Conservation (phyloP, 2,888 invertebrate genomes). For the Epinotia brunnichana region DNA sequence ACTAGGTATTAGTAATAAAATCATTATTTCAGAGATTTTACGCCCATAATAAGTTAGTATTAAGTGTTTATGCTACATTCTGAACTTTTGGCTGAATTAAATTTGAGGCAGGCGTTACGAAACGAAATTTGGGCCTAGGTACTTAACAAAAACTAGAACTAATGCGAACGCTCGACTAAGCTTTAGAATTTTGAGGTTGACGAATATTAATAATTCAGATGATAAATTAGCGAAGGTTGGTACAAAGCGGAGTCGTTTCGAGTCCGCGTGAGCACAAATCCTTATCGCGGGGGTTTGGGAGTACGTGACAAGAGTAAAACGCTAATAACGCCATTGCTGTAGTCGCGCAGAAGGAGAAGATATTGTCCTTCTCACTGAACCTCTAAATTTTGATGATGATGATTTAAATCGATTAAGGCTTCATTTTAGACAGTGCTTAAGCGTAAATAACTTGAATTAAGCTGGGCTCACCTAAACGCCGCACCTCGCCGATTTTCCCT, state of each 20-base stretch:
- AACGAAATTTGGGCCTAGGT: not conserved
- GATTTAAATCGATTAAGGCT: too few relatives aligned
- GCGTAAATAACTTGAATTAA: too few relatives aligned
- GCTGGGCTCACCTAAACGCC: too few relatives aligned
- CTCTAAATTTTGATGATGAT: not conserved
- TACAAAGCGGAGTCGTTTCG: slow-evolving; percentile 48
- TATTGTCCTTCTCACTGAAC: not conserved
- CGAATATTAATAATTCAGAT: slow-evolving; percentile 12
- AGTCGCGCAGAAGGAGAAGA: slow-evolving; percentile 47
- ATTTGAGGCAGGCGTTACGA: not conserved
- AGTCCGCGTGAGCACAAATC: slow-evolving; percentile 62
- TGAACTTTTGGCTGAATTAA: not conserved
- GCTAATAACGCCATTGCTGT: slow-evolving; percentile 58
- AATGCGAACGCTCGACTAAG: not conserved
- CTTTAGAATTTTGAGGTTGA: not conserved
- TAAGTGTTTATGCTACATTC: not conserved
- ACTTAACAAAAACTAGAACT: not conserved
- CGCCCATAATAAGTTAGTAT: too few relatives aligned
- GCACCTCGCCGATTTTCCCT: too few relatives aligned
- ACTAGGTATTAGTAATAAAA: too few relatives aligned
- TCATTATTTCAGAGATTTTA: too few relatives aligned
- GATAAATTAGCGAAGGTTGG: slow-evolving; percentile 22
- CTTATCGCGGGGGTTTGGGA: slow-evolving; percentile 60
- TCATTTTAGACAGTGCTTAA: too few relatives aligned
- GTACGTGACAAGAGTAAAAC: slow-evolving; percentile 60